Evolutionary conservation across 2,797 vertebrate genomes (phyloP), one percentile per base, ranked within the genome.

Genomic region (Ispidina lecontei): DNA sequence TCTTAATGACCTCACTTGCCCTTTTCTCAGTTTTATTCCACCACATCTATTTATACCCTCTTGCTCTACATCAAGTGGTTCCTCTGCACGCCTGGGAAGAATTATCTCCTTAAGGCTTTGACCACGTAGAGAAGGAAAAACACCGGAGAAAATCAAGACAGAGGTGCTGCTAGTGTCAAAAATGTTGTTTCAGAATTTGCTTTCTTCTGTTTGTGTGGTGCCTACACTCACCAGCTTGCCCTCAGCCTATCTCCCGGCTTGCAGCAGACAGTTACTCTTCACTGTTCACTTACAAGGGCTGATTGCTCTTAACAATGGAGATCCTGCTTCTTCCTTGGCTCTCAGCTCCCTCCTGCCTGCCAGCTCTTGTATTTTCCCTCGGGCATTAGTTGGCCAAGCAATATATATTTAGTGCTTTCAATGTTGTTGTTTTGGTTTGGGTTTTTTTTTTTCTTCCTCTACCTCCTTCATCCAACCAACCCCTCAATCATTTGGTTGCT

Each of bases 321-420:
- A 92, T 93, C 71, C 80, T 60, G 21, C 87, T 94, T 79, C 68
- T 94, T 88, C 85, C 91, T 86, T 93, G 94, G 91, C 89, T 92
- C 70, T 78, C 69, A 21, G 56, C 60, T 90, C 52, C 74, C 77
- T 91, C 49, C 85, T 88, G 68, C 63, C 71, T 94, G 94, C 89
- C 95, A 93, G 77, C 49, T 71, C 80, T 91, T 82, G 76, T 64
- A 26, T 95, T 89, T 91, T 90, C 91, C 94, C 89, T 60, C 1
- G 1, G 76, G 94, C 73, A 44, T 51, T 51, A 70, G 46, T 74
- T 91, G 94, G 94, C 94, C 71, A 60, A 55, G 46, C 23, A 47
- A 67, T 20, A 29, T 91, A 62, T 92, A 74, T 90, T 93, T 96
- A 96, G 87, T 54, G 49, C 56, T 91, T 86, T 84, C 80, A 63